Evolutionary conservation across 2,888 invertebrate genomes (phyloP), one percentile per base, ranked within the genome.

Genomic region (Cosmopolites sordidus): DNA sequence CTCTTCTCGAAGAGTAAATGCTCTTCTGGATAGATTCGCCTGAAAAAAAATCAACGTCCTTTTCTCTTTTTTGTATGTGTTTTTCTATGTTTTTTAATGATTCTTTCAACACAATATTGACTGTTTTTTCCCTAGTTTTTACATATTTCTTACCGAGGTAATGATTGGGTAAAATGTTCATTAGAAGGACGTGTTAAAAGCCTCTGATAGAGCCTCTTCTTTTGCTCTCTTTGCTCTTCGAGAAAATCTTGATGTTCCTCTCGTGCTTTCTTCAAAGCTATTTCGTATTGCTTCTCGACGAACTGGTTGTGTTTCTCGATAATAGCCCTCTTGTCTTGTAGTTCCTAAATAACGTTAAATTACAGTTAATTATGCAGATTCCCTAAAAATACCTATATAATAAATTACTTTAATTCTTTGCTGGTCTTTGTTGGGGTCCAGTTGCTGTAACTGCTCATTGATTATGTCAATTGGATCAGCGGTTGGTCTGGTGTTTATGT

Each of bases 291-390:
- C 65, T 86, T 87, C 63, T 89, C 87, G 2, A 87, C 81, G 61
- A 88, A 84, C 60, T 88, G 82, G 63, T 88, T 87, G 60, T 86
- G 86, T 64, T 86, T 86, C 61, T 86, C 84, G 54, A 86, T 86
- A 2, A 86, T 79, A 58, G 83, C 79, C 62, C 86, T 84, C 60
- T 86, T 81, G 60, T 88, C 87, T 61, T 83, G 80, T 42, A 87
- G 79, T 61, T 87, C 86, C 60, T 83, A 82, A 12, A 16, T 2
- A 16, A 16, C 38, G n/a, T 38, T 38, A 38, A 38, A 38, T 38
- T 38, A 38, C n/a, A n/a, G n/a, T n/a, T n/a, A n/a, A 8, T 29
- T 11, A 29, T 8, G 11, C 29, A 29, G 11, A n/a, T n/a, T n/a
- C n/a, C n/a, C n/a, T n/a, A n/a, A n/a, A n/a, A n/a, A n/a, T n/a